Conservation (phyloP, 1,140 invertebrate species). For the Lycorma delicatula region DNA sequence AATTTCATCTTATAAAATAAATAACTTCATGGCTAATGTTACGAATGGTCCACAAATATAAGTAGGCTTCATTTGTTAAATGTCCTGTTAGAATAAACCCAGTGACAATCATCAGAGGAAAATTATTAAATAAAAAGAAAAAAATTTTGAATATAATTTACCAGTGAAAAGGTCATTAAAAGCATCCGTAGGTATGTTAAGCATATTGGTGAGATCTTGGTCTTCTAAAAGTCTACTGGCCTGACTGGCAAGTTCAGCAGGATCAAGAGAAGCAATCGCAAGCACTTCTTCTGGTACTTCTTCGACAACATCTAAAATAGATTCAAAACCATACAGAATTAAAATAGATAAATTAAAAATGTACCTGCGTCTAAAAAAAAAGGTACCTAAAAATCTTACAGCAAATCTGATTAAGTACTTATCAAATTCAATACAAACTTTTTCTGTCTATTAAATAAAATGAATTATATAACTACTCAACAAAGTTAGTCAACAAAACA, state of each 20-base stretch:
- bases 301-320: conserved; percentile 26
- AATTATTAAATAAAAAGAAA: conserved; percentile 2
- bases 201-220: conserved; percentile 78
- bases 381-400: background rate
- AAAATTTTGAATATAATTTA: conserved; percentile 35
- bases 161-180: conserved; percentile 82
- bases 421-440: no score
- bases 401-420: background rate
- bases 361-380: background rate
- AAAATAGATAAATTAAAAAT: background rate
- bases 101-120: no score
- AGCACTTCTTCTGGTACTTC: conserved; percentile 39
- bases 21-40: no score
- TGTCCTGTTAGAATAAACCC: no score
- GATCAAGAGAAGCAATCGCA: conserved; percentile 42
- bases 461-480: no score
- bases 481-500: no score
- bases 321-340: no score
- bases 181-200: conserved; percentile 82
- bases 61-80: no score
- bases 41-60: no score
- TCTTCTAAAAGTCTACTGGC: conserved; percentile 56
- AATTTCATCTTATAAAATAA: no score
- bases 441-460: no score
- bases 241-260: conserved; percentile 40